Evolutionary conservation across 2,888 invertebrate species (phyloP).

Genomic region (Hydrotaea diabolus): DNA sequence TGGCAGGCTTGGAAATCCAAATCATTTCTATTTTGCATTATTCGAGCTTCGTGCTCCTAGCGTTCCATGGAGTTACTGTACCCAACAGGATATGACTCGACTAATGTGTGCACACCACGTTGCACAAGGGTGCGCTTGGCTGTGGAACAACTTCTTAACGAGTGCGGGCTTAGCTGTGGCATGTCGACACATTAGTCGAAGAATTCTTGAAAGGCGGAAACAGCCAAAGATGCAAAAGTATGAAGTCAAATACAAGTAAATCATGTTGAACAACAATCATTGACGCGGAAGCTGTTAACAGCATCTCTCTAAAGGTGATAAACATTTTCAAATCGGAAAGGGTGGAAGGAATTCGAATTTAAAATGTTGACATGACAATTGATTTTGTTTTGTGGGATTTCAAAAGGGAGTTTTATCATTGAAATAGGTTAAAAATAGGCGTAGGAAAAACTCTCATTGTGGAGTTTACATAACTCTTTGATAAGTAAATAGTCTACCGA

Average conservation of each 20-base stretch:
- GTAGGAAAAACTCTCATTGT: too few species aligned
- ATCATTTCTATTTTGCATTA: conserved; percentile 6
- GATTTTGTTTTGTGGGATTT: too few species aligned
- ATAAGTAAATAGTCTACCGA: too few species aligned
- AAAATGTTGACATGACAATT: background rate
- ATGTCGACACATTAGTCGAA: background rate
- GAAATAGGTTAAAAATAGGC: background rate
- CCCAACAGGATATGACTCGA: conserved; percentile 44
- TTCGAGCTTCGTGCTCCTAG: conserved; percentile 8
- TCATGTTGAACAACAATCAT: conserved; percentile 39
- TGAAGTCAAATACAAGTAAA: background rate
- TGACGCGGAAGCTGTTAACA: conserved; percentile 62
- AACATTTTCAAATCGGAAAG: background rate
- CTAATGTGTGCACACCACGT: conserved; percentile 19
- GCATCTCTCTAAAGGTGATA: conserved; percentile 34
- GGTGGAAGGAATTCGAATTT: background rate
- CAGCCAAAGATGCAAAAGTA: background rate
- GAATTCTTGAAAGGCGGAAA: background rate
- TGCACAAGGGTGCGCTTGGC: background rate
- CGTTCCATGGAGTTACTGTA: background rate
- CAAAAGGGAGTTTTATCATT: background rate
- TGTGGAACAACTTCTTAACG: background rate
- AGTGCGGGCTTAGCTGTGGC: background rate
- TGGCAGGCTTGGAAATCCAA: conserved; percentile 41
- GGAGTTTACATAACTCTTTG: conserved; percentile 21